These are phyloP conservation scores for Drosophila biarmipes DNA, from an alignment of 1,140 invertebrate genomes.

Conservation along the genomic window DNA sequence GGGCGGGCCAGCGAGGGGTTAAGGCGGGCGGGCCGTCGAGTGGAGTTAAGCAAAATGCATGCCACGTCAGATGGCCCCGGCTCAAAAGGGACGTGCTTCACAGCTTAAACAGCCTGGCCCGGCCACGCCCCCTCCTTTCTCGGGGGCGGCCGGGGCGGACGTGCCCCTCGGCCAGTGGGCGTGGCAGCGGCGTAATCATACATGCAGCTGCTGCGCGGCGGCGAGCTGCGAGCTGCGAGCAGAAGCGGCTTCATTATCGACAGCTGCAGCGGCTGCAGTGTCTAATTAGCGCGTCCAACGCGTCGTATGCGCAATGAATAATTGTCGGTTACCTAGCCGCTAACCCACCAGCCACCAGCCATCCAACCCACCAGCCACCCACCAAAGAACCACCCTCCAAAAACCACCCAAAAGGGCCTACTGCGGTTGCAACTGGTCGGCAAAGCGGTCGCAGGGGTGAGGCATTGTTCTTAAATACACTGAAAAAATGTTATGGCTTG, in stretches of 20 bases:
- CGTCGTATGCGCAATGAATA: conserved; percentile 72
- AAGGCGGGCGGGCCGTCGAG: not conserved
- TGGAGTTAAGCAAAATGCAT: conserved; percentile 16
- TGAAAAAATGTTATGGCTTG: too few species aligned
- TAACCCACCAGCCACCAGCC: not conserved
- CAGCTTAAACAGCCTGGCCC: conserved; percentile 43
- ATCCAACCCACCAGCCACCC: not conserved
- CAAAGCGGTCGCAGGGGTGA: not conserved
- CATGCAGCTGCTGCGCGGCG: too few species aligned
- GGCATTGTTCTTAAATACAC: not conserved
- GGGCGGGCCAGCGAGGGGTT: not conserved
- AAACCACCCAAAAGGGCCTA: not conserved
- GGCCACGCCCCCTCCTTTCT: not conserved
- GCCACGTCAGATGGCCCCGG: conserved; percentile 38
- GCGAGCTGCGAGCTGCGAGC: conserved; percentile 2
- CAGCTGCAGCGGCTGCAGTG: conserved; percentile 55
- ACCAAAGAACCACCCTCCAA: not conserved
- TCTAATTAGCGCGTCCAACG: conserved; percentile 67
- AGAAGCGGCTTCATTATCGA: conserved; percentile 63
- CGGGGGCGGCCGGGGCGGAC: conserved; percentile 2
- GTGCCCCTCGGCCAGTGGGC: conserved; percentile 1
- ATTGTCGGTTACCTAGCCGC: conserved; percentile 53
- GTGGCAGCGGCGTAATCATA: conserved; percentile 33
- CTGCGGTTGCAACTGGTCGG: conserved; percentile 19
- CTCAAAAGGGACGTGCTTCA: conserved; percentile 43